Conservation (phyloP, 1,140 invertebrate genomes). For the Drosophila subobscura region DNA sequence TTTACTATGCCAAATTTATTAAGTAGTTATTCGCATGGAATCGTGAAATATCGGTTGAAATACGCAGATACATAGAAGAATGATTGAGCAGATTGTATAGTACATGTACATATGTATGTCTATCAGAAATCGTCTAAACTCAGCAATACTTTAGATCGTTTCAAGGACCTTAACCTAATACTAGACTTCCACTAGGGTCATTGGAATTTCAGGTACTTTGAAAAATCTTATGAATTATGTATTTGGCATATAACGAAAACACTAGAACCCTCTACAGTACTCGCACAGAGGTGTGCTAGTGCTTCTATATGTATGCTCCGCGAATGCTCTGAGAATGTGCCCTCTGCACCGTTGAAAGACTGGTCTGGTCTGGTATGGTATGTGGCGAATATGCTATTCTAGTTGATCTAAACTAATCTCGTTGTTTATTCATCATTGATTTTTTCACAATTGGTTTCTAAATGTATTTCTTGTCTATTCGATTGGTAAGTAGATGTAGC, state of each 20-base stretch:
- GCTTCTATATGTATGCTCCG: too few relatives aligned
- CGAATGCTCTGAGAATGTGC: constrained; percentile 37
- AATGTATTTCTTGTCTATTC: constrained; percentile 35
- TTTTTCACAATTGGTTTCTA: constrained; percentile 51
- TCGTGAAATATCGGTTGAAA: constrained; percentile 24
- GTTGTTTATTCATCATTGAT: constrained; percentile 75
- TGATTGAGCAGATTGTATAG: constrained; percentile 34
- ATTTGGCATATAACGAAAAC: constrained; percentile 73
- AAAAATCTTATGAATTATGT: constrained; percentile 80
- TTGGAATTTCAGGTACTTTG: constrained; percentile 80
- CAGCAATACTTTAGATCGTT: constrained; percentile 42
- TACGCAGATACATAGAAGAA: constrained; percentile 10
- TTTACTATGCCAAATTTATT: background rate
- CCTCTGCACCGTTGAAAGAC: constrained; percentile 60
- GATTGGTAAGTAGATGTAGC: constrained; percentile 33
- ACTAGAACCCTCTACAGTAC: constrained; percentile 44
- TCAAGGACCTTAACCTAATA: constrained; percentile 69
- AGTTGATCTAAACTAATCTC: constrained; percentile 79
- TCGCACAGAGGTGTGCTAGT: constrained; percentile 6
- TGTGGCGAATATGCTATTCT: constrained; percentile 60
- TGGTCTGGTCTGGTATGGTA: constrained; percentile 27
- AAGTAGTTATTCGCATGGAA: constrained; percentile 10
- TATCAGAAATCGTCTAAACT: constrained; percentile 49
- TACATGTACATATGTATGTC: constrained; percentile 6
- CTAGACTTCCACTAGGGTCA: constrained; percentile 63